Evolutionary conservation across 30 jellyfish, hydroid and myxozoan species (phyloP), one percentile per base, ranked within the genome.

Genomic region (Mastigias papua): DNA sequence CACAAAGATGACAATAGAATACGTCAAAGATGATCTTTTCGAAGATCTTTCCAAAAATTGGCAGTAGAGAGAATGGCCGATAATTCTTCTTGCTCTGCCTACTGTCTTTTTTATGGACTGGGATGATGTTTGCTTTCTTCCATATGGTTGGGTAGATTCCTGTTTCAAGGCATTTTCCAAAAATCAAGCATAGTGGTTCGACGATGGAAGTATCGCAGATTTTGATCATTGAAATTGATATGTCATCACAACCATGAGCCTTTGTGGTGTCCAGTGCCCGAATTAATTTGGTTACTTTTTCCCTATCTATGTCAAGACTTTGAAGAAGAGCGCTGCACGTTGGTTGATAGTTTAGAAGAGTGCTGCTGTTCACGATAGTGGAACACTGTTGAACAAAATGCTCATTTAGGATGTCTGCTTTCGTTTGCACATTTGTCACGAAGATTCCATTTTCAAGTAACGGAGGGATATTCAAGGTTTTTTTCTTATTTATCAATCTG

Each of bases 191-290:
- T 8, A 81, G 85, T 16, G 84, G 91, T 31, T 81, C 84, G 21
- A 65, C 83, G 7, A 81, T 37, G 46, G 91, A 67, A 23, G 89
- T 65, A 54, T 54, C 80, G 61, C 84, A 60, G 54, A 64, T 33
- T 72, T 33, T 81, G 49, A 81, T 81, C 84, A 68, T 81, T 62
- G 76, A 71, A 33, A 48, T 69, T 31, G 91, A 75, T n/a, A n/a
- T 87, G 25, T 68, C 89, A 32, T 87, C 91, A 68, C 90, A 77
- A 34, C 96, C 91, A 73, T 87, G 96, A 34, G 86, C 96, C 27
- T 87, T 87, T 60, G 68, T 87, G 21, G 78, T 8, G 51, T 77
- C 87, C 73, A 87, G 65, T 75, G 90, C 33, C 23, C 86, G 71
- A 46, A 86, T 87, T 35, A 58, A 33, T 42, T 69, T 60, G 27